Evolutionary conservation across 2,797 vertebrate genomes (phyloP), one percentile per base, ranked within the genome.

Genomic region (Amniataba percoides): DNA sequence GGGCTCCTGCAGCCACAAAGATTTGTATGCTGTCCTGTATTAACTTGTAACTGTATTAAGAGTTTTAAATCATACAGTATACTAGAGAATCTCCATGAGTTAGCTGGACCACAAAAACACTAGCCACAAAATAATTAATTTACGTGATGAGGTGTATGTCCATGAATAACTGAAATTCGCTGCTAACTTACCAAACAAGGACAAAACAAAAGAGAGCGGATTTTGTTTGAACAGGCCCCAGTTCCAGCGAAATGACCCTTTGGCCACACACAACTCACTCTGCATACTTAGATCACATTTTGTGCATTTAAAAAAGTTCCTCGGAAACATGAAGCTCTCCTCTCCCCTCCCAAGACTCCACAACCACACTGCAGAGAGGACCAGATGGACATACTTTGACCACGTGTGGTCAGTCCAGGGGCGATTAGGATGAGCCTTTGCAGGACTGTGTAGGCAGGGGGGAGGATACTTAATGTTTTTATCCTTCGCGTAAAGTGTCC

Each of bases 401-500:
- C 61, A 25, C 14, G 7, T 76, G 70, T 39, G 78, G 79, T 85
- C 61, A 43, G 70, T 57, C 40, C 12, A 67, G 19, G 23, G 12
- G 7, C 42, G 52, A 36, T 72, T 69, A 78, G 39, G 46, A 25
- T 70, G 18, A 62, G 13, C 65, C 59, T 62, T 43, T 15, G 25
- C 27, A 61, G 55, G 53, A 84, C 83, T 81, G 40, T 53, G 68
- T 62, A 66, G 66, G 63, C 56, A 57, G 57, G 40, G 13, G 43
- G 43, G 40, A 19, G 5, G 21, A 40, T 31, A 40, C 18, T 39
- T 52, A 6, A 25, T 58, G 36, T n/a, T 4, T 66, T 19, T 8
- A 6, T 12, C 8, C 34, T 16, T 69, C 49, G 21, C 6, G 7
- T 21, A 7, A 40, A 10, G 1, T 27, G n/a, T 65, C 15, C 4